Evolutionary conservation across 2,797 vertebrate species (phyloP), one percentile per base, ranked within the genome.

Genomic region (Urophycis tenuis): DNA sequence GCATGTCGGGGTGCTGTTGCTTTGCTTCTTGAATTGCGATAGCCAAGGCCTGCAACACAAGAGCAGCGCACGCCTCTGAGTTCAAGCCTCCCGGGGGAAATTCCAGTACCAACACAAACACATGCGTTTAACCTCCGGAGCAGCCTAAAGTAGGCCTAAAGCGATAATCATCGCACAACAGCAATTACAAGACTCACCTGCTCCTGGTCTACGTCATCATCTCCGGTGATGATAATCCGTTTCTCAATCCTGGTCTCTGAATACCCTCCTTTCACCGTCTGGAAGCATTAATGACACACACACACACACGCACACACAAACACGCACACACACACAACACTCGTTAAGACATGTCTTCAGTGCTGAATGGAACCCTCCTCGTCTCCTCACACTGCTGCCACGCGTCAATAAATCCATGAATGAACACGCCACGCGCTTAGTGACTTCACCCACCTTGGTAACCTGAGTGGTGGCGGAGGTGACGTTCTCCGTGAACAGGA

Each of bases 241-340:
- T 99, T 99, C 92, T 99, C 97, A 45, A 99, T 99, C 83, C 97
- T 94, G 0, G 97, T 99, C 92, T 99, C 97, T 0, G 97, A 99
- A 89, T 99, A 99, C 53, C 97, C 97, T 80, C 97, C 97, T 94
- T 99, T 99, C 93, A 99, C 97, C 39, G 97, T 99, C 97, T 99
- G 92, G 30, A 88, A 67, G n/a, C 10, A 67, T 10, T 14, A 12
- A 3, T 14, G 3, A 15, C 39, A 17, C 39, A 11, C 36, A 39
- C 36, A 39, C 36, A 39, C 36, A 11, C 36, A 2, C 36, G 14
- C 36, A 39, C 36, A 12, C 36, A 39, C 36, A 39, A 10, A 9
- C 9, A 7, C 11, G 1, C 36, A 39, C 36, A 39, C 36, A 39
- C 36, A 7, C 36, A 39, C 36, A 39, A 39, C 36, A 39, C 36